Percentiles rank a stretch among this genome's conserved stretches.
Conservation (phyloP, 2,888 invertebrate species). For the Electrophaes corylata region DNA sequence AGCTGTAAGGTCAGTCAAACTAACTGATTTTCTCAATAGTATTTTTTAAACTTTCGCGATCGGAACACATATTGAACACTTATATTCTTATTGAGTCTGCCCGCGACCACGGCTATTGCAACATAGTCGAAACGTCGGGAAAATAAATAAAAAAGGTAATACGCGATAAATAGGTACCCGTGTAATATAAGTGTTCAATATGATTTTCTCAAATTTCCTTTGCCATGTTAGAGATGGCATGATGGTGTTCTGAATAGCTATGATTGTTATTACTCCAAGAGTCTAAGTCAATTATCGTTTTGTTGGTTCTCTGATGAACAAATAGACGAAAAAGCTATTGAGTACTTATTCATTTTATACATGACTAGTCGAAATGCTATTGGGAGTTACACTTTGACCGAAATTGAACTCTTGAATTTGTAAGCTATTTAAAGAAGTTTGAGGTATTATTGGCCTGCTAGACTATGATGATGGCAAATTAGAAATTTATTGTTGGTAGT, state of each 20-base stretch:
- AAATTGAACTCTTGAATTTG: constrained; percentile 40
- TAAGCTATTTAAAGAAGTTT: constrained; percentile 23
- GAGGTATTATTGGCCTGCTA: constrained; percentile 6
- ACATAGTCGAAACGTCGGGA: too few species aligned
- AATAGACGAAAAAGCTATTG: constrained; percentile 50
- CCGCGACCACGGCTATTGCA: too few species aligned
- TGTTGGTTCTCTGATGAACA: constrained; percentile 58
- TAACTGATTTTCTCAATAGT: too few species aligned
- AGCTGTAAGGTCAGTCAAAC: too few species aligned
- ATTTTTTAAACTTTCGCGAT: too few species aligned
- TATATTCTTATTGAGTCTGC: too few species aligned
- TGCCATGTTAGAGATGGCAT: too few species aligned
- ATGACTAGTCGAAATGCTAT: constrained; percentile 36
- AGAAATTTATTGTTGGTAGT: neutral
- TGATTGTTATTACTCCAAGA: constrained; percentile 6
- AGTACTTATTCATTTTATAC: constrained; percentile 23
- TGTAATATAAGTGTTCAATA: too few species aligned
- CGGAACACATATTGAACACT: too few species aligned
- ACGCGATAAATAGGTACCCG: too few species aligned
- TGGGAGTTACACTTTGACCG: constrained; percentile 35
- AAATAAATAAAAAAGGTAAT: too few species aligned
- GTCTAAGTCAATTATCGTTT: constrained; percentile 64
- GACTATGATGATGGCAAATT: constrained; percentile 9
- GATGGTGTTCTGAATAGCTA: neutral
- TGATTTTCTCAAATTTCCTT: too few species aligned